These are phyloP conservation scores for Synchiropus splendidus DNA, from an alignment of 2,113 vertebrate species.

Conservation along the genomic window DNA sequence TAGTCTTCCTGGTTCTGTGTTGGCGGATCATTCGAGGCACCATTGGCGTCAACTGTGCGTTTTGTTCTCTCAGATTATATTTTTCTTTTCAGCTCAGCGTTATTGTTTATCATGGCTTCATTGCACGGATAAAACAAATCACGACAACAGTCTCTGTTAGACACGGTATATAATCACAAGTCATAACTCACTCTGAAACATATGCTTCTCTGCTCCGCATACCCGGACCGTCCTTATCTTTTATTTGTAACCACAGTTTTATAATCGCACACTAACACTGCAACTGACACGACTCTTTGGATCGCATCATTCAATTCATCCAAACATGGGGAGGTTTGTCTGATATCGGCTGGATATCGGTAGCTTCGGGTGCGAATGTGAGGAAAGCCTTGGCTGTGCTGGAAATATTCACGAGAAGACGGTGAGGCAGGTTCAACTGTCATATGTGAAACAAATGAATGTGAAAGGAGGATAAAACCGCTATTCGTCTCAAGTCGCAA, in stretches of 20 bases:
- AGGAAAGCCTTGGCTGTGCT: too few species aligned
- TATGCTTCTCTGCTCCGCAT: slow-evolving; percentile 35
- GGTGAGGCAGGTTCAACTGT: too few species aligned
- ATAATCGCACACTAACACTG: slow-evolving; percentile 4
- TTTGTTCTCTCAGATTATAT: slow-evolving; percentile 4
- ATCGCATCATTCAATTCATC: too few species aligned
- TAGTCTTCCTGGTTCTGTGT: slow-evolving; percentile 43
- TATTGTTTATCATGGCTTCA: slow-evolving; percentile 47
- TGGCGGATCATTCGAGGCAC: not conserved
- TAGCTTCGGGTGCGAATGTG: too few species aligned
- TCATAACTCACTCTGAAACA: slow-evolving; percentile 29
- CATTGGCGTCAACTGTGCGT: slow-evolving; percentile 26
- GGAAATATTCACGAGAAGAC: too few species aligned
- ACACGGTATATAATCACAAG: slow-evolving; percentile 30
- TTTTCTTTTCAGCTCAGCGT: slow-evolving; percentile 30
- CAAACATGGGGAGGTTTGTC: too few species aligned
- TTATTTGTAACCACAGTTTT: too few species aligned
- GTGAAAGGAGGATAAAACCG: too few species aligned
- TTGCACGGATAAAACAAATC: slow-evolving; percentile 50
- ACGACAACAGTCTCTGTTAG: slow-evolving; percentile 70
- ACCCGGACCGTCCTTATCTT: slow-evolving; percentile 30
- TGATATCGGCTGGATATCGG: too few species aligned
- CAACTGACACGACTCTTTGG: too few species aligned
- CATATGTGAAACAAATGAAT: too few species aligned
- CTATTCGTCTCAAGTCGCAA: too few species aligned